Evolutionary conservation across 2,113 vertebrate genomes (phyloP), one percentile per base, ranked within the genome.

Genomic region (Ancistrus triradiatus): DNA sequence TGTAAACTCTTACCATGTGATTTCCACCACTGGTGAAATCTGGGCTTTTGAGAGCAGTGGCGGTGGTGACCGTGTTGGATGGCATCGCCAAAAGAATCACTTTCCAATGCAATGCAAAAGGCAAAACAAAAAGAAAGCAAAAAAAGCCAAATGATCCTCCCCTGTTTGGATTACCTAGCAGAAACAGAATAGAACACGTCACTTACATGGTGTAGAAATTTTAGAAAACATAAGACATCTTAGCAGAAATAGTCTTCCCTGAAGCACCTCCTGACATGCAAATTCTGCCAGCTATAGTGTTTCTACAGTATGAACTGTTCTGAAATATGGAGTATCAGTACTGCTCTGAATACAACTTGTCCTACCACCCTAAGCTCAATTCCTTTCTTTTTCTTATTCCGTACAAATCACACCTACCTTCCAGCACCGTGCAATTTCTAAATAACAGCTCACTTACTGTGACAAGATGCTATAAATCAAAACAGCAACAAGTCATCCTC

Each of bases 51-150:
- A 84, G 81, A 50, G 74, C 61, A 68, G 73, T 51, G 68, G 76
- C 28, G 72, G 79, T 77, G 79, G 83, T 74, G 69, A 77, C 85
- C 74, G 72, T 74, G 76, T 89, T 92, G 89, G 91, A 92, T 74
- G 90, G 91, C 91, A 93, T 93, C 42, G 57, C 81, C 73, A 69
- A 76, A 57, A 63, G 42, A 64, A 56, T 67, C 68, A 25, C 19
- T 65, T 59, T 43, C 43, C 67, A 70, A 48, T 38, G 37, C 64
- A 62, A 66, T 69, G 46, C 24, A 56, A 73, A 65, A 70, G 52
- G 5, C 7, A 72, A 65, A 51, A 18, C n/a, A 60, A 80, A 81
- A 17, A 69, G n/a, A 68, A 77, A 77, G 42, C 6, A 25, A 68
- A 11, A 28, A 66, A 43, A 59, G 59, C 64, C 63, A 50, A 78